These are phyloP conservation scores for Botia almorhae DNA, from an alignment of 2,797 vertebrate species.

Conservation along the genomic window DNA sequence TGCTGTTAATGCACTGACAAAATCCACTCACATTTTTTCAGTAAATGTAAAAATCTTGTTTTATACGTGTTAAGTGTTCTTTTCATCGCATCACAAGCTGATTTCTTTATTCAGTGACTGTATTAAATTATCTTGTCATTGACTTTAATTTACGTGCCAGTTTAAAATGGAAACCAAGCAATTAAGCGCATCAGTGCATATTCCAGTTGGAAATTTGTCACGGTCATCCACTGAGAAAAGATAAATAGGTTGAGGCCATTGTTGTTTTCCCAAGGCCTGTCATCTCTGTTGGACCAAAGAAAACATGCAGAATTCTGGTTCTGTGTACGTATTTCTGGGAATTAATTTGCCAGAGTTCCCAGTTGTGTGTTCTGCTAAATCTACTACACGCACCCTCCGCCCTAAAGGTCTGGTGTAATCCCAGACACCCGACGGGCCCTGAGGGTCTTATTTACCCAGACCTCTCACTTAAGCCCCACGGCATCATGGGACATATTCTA, in stretches of 20 bases:
- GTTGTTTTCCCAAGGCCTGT: constrained; percentile 18
- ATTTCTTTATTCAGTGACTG: background rate
- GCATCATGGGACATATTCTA: constrained; percentile 72
- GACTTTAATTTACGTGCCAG: background rate
- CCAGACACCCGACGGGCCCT: constrained; percentile 69
- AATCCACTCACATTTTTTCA: background rate
- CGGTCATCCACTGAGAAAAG: constrained; percentile 26
- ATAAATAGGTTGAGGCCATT: constrained; percentile 36
- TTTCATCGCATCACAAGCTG: background rate
- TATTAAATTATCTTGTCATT: background rate
- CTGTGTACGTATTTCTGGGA: background rate
- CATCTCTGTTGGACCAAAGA: constrained; percentile 1
- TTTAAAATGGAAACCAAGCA: constrained; percentile 26
- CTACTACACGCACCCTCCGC: background rate
- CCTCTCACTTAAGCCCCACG: constrained; percentile 70
- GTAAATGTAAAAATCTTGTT: background rate
- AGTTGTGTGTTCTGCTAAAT: constrained; percentile 8
- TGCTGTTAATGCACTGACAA: background rate
- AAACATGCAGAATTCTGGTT: background rate
- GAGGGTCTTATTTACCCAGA: constrained; percentile 75
- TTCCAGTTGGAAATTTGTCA: constrained; percentile 22
- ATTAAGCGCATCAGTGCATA: constrained; percentile 24
- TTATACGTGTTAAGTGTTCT: background rate
- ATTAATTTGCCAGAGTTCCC: constrained; percentile 17
- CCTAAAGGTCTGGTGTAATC: constrained; percentile 75